Percentiles rank a stretch among this genome's conserved stretches.
These are phyloP conservation scores for Caerostris extrusa DNA, from an alignment of 1,140 invertebrate species.

Conservation along the genomic window DNA sequence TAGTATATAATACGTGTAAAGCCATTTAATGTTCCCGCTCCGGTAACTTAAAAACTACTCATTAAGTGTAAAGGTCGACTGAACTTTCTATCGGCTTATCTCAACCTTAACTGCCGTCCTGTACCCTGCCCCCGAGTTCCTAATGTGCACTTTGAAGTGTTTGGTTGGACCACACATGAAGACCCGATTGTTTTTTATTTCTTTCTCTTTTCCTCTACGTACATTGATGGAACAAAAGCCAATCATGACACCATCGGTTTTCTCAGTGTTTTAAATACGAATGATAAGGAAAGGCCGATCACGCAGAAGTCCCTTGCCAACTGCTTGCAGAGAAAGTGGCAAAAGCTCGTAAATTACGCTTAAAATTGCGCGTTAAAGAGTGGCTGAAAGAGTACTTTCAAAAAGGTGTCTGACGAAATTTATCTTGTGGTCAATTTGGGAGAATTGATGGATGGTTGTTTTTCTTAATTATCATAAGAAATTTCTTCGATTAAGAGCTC, in stretches of 20 bases:
- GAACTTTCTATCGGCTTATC: constrained; percentile 61
- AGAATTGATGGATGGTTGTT: constrained; percentile 9
- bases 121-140: constrained; percentile 26
- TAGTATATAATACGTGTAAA: constrained; percentile 68
- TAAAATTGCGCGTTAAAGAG: background rate
- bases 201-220: background rate
- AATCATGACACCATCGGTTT: background rate
- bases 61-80: constrained; percentile 67
- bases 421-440: constrained; percentile 13
- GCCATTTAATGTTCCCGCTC: constrained; percentile 69
- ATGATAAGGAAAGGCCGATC: constrained; percentile 31
- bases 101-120: constrained; percentile 44
- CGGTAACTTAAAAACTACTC: constrained; percentile 70
- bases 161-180: constrained; percentile 61
- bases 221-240: background rate
- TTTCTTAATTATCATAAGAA: background rate
- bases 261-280: background rate
- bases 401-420: background rate
- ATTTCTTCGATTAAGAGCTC: background rate
- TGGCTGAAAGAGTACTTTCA: constrained; percentile 2
- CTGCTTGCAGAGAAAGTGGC: background rate
- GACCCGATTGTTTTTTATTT: background rate
- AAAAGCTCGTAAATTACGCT: constrained; percentile 32
- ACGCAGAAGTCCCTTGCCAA: constrained; percentile 22
- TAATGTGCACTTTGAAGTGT: constrained; percentile 57